Percentiles rank a stretch among this genome's conserved stretches.
Evolutionary conservation across 2,888 invertebrate genomes (phyloP).

Genomic region (Platerodrilus igneus): DNA sequence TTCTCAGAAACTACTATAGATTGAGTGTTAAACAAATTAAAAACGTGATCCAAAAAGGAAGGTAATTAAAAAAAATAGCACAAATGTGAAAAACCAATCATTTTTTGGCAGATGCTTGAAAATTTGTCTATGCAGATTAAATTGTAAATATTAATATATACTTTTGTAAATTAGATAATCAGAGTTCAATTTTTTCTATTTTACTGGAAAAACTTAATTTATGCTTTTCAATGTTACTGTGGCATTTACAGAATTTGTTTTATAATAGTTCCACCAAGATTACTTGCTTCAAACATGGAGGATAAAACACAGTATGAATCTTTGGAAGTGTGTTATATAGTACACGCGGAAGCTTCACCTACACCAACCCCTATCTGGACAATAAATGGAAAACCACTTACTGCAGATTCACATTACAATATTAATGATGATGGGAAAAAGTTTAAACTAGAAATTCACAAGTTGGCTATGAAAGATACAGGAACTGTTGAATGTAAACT

Average conservation of each 20-base stretch:
- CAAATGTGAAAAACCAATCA: too few species aligned
- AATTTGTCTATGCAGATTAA: too few species aligned
- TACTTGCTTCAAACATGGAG: conserved; percentile 67
- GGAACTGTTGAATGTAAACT: conserved; percentile 79
- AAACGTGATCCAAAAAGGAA: too few species aligned
- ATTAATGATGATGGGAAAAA: conserved; percentile 65
- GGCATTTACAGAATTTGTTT: conserved; percentile 17
- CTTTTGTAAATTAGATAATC: too few species aligned
- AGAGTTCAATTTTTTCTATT: too few species aligned
- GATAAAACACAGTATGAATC: conserved; percentile 76
- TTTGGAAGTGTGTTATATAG: conserved; percentile 72
- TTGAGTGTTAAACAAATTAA: too few species aligned
- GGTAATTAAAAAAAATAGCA: too few species aligned
- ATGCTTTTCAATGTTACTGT: too few species aligned
- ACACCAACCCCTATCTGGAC: conserved; percentile 76
- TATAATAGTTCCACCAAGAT: conserved; percentile 62
- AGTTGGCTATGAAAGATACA: conserved; percentile 66
- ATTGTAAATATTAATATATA: too few species aligned
- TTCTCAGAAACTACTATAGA: too few species aligned
- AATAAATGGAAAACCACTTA: conserved; percentile 68
- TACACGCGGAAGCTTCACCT: conserved; percentile 72
- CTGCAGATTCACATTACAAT: conserved; percentile 54
- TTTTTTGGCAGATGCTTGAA: too few species aligned
- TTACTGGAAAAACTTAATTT: too few species aligned
- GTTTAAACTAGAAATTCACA: conserved; percentile 69